These are phyloP conservation scores for Leptothorax acervorum DNA, from an alignment of 2,888 invertebrate species.

Conservation along the genomic window DNA sequence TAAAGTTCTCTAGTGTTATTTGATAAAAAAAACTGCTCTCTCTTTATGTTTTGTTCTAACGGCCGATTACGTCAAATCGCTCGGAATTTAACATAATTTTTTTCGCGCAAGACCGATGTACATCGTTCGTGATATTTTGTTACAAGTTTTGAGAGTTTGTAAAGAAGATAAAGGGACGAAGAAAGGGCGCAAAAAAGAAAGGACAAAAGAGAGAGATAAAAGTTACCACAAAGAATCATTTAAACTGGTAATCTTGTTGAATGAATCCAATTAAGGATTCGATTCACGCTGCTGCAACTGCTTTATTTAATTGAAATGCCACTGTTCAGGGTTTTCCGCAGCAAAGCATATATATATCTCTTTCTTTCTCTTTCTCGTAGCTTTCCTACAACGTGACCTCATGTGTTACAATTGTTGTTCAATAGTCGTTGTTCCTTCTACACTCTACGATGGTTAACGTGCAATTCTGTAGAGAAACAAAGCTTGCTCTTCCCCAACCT, in stretches of 20 bases:
- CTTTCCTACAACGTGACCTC: neutral
- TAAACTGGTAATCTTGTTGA: conserved; percentile 2
- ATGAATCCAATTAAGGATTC: conserved; percentile 19
- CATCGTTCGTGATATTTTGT: neutral
- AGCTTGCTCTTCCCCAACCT: neutral
- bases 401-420: conserved; percentile 4
- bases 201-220: neutral
- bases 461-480: conserved; percentile 12
- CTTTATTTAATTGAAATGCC: conserved; percentile 14
- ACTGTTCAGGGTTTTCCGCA: neutral
- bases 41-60: conserved; percentile 8
- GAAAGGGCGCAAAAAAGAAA: too few relatives aligned
- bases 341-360: neutral
- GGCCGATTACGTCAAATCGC: neutral
- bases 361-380: neutral
- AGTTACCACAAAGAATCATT: neutral
- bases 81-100: neutral
- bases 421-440: neutral
- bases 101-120: neutral
- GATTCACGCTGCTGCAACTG: conserved; percentile 6
- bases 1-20: conserved; percentile 6
- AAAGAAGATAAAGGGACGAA: neutral
- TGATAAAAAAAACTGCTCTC: conserved; percentile 4
- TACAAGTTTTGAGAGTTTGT: neutral
- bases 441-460: conserved; percentile 9